Evolutionary conservation across 2,113 vertebrate species (phyloP), one percentile per base, ranked within the genome.

Genomic region (Passer montanus): DNA sequence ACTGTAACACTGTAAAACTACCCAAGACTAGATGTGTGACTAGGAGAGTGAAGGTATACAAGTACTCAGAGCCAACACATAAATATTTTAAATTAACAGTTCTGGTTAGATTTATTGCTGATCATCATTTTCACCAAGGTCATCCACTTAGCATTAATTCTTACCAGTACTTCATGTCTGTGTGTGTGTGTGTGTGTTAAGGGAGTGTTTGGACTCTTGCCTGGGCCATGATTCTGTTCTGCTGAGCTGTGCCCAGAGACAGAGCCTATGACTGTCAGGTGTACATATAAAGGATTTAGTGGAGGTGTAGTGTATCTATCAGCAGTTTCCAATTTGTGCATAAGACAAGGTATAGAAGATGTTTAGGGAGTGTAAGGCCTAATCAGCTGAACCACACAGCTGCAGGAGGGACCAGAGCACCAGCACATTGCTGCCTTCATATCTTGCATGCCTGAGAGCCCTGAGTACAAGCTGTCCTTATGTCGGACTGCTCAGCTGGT

Each of bases 121-220:
- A 59, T 30, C 30, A 27, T 75, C 3, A 33, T 78, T 82, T 93
- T 75, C 33, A 50, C 31, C 15, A 44, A 33, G 9, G 39, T 7
- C 43, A 23, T 70, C 17, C 14, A 46, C 13, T 66, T 21, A 63
- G 13, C 72, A 64, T 72, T 63, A 31, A 67, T 66, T 63, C 12
- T 82, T 72, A 41, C 6, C 11, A 28, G 9, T 28, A n/a, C 2
- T n/a, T 24, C 4, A 0, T 27, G 7, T 19, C 7, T 41, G 4
- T 53, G 5, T 15, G 3, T 37, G 5, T 15, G 3, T 37, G 35
- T 37, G 17, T 13, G 4, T 39, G 11, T 47, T 47, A 79, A 60
- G 12, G 31, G 19, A 9, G 2, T 17, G 11, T 59, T 67, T 28
- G 2, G 15, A 52, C 15, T 56, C 58, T n/a, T 35, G 7, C 23